A percentile compares a stretch with the other conserved stretches of the same genome.
phyloP scores from a whole-genome alignment of 2,113 vertebrate species.

The Perca schrenkii region DNA sequence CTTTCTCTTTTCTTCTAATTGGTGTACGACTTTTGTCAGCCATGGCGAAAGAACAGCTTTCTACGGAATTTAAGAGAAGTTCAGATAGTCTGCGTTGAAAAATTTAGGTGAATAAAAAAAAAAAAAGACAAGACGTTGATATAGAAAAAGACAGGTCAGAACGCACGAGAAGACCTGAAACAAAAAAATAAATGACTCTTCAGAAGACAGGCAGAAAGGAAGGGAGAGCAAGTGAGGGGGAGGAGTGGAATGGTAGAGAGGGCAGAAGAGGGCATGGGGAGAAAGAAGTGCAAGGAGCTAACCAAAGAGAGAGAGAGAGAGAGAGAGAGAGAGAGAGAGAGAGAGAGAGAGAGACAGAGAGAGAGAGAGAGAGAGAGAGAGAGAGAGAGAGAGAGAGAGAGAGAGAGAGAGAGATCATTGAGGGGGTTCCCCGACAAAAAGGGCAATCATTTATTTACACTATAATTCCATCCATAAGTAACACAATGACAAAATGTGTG shows the following conservation, averaged over 20 bases:
- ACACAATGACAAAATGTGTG: too few relatives aligned
- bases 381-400: too few relatives aligned
- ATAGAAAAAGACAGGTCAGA: background rate
- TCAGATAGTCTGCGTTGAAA: background rate
- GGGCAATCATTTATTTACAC: too few relatives aligned
- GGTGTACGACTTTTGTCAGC: constrained; percentile 58
- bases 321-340: background rate
- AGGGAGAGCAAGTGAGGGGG: constrained; percentile 4
- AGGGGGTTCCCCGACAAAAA: too few relatives aligned
- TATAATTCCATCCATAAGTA: too few relatives aligned
- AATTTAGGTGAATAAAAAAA: background rate
- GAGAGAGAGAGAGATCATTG: background rate
- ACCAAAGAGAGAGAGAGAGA: background rate
- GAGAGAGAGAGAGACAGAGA: too few relatives aligned
- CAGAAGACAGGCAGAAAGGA: background rate
- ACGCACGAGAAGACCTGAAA: background rate
- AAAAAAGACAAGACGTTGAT: background rate
- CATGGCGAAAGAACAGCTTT: constrained; percentile 51
- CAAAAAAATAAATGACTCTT: background rate
- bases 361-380: too few relatives aligned
- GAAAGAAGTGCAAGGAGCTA: background rate
- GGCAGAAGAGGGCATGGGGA: background rate
- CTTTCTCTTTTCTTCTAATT: constrained; percentile 53
- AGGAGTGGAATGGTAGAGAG: constrained; percentile 32
- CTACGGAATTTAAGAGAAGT: background rate